Conservation (phyloP, 2,888 invertebrate genomes). For the Drosophila demipolita region DNA sequence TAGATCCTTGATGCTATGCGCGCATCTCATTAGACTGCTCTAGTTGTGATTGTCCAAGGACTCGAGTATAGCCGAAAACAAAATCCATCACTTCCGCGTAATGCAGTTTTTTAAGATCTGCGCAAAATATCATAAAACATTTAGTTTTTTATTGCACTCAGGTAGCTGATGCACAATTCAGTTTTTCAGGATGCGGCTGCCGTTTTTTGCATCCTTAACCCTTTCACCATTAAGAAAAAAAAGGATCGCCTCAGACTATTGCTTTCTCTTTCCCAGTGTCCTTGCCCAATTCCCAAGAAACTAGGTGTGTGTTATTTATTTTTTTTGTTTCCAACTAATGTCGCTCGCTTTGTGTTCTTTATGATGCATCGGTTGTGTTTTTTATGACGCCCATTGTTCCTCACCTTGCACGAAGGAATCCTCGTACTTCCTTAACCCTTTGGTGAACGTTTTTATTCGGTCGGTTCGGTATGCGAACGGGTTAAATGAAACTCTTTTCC, state of each 20-base stretch:
- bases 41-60: slow-evolving; percentile 64
- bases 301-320: slow-evolving; percentile 8
- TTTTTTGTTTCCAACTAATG: slow-evolving; percentile 73
- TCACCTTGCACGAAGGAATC: slow-evolving; percentile 35
- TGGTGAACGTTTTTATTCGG: slow-evolving; percentile 43
- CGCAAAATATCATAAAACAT: slow-evolving; percentile 60
- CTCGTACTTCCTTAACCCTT: slow-evolving; percentile 72
- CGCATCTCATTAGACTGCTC: slow-evolving; percentile 57
- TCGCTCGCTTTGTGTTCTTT: slow-evolving; percentile 65
- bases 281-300: slow-evolving; percentile 60
- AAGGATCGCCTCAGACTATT: slow-evolving; percentile 1
- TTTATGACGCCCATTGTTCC: slow-evolving; percentile 65
- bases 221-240: slow-evolving; percentile 76
- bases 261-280: slow-evolving; percentile 44
- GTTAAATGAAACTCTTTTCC: slow-evolving; percentile 54
- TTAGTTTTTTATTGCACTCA: slow-evolving; percentile 66
- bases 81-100: slow-evolving; percentile 68
- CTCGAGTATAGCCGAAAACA: slow-evolving; percentile 3
- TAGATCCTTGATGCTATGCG: slow-evolving; percentile 6
- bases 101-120: slow-evolving; percentile 49
- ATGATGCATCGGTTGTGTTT: slow-evolving; percentile 73
- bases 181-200: slow-evolving; percentile 19
- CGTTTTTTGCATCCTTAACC: slow-evolving; percentile 71
- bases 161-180: slow-evolving; percentile 33
- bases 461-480: slow-evolving; percentile 45